A percentile compares a stretch with the other conserved stretches of the same genome.
Conservation (phyloP, 2,888 invertebrate species). For the Polia nebulosa region DNA sequence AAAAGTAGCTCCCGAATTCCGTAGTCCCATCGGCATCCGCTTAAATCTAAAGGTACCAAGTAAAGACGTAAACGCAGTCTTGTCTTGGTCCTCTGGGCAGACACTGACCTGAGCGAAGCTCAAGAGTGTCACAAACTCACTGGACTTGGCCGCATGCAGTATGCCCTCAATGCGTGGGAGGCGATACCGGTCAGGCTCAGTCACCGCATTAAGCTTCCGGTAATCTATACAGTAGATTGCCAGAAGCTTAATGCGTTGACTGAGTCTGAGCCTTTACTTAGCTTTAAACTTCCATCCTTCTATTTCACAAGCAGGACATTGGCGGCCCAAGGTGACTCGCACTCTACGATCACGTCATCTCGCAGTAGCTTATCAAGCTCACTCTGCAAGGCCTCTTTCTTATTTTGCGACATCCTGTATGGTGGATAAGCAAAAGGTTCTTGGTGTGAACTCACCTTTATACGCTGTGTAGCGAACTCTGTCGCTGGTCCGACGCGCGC, state of each 20-base stretch:
- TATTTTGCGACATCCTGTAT: not conserved
- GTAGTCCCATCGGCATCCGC: too few relatives aligned
- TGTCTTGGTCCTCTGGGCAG: not conserved
- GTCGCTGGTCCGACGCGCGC: not conserved
- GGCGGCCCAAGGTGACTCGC: not conserved
- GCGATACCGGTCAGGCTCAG: not conserved
- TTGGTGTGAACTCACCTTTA: not conserved
- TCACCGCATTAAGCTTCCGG: not conserved
- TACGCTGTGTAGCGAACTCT: not conserved
- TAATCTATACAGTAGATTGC: not conserved
- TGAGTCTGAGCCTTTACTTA: too few relatives aligned
- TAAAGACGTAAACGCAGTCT: not conserved
- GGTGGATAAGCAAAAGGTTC: slow-evolving; percentile 5
- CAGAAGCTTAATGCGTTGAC: too few relatives aligned
- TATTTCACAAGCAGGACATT: not conserved
- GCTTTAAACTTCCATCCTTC: not conserved
- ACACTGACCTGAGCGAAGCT: not conserved
- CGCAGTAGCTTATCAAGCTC: slow-evolving; percentile 10
- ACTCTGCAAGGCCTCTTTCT: slow-evolving; percentile 1
- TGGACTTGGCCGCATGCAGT: not conserved
- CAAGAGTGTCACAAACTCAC: not conserved
- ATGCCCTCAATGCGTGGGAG: not conserved
- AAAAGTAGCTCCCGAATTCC: slow-evolving; percentile 62
- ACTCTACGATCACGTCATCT: slow-evolving; percentile 4
- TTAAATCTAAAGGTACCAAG: not conserved